phyloP scores from a whole-genome alignment of 2,797 vertebrate genomes.

The Hydrolagus colliei region DNA sequence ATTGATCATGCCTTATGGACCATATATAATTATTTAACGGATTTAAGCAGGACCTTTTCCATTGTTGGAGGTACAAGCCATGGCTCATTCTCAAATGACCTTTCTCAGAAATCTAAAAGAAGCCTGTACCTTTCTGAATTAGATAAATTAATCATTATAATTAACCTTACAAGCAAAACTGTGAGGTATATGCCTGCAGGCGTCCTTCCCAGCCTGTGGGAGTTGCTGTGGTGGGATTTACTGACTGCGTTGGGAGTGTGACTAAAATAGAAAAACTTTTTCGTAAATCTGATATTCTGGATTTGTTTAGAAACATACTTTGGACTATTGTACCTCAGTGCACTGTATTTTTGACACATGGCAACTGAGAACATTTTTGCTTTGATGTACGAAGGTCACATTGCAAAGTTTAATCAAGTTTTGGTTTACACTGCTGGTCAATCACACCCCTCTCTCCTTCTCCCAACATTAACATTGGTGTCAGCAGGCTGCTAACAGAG shows the following conservation, averaged over 20 bases:
- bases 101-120: background rate
- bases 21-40: no score
- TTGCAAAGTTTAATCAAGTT: no score
- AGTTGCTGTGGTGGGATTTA: background rate
- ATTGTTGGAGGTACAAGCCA: background rate
- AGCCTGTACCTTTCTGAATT: background rate
- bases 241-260: background rate
- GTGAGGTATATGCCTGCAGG: background rate
- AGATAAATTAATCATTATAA: conserved; percentile 5
- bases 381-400: no score
- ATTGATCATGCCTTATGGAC: no score
- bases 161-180: background rate
- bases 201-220: background rate
- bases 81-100: background rate
- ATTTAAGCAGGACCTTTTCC: background rate
- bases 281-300: background rate
- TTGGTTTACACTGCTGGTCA: no score
- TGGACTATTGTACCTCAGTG: no score
- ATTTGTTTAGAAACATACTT: background rate
- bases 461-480: no score
- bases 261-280: conserved; percentile 5
- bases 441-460: no score
- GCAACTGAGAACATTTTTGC: no score
- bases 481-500: no score
- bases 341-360: no score